A percentile compares a stretch with the other conserved stretches of the same genome.
These are phyloP conservation scores for Agrilus biguttatus DNA, from an alignment of 2,888 invertebrate species.

Conservation along the genomic window DNA sequence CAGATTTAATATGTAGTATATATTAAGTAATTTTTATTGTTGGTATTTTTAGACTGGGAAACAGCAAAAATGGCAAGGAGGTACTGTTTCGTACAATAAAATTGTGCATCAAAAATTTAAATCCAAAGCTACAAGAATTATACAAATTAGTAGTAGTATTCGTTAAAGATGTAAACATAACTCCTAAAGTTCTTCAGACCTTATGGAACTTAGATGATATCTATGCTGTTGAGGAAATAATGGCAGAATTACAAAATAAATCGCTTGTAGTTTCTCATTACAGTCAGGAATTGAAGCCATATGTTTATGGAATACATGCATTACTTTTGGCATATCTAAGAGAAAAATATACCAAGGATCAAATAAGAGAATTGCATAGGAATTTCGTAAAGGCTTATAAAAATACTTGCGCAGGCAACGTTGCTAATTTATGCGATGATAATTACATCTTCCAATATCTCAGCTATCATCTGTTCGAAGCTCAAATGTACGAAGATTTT, in stretches of 20 bases:
- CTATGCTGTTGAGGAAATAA: slow-evolving; percentile 48
- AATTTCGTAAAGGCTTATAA: slow-evolving; percentile 45
- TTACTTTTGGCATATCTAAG: slow-evolving; percentile 49
- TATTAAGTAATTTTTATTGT: slow-evolving; percentile 31
- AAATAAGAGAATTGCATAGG: slow-evolving; percentile 38
- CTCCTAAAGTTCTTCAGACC: slow-evolving; percentile 27
- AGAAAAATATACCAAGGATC: slow-evolving; percentile 29
- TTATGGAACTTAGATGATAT: slow-evolving; percentile 33
- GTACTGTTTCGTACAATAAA: slow-evolving; percentile 37
- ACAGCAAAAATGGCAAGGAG: not conserved
- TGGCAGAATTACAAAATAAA: slow-evolving; percentile 49
- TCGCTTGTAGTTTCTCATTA: slow-evolving; percentile 50
- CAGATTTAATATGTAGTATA: too few species aligned
- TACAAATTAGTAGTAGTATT: slow-evolving; percentile 52
- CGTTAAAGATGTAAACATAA: slow-evolving; percentile 49
- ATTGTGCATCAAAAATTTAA: slow-evolving; percentile 46
- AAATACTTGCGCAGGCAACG: slow-evolving; percentile 33
- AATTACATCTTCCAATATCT: slow-evolving; percentile 60
- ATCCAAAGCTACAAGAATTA: slow-evolving; percentile 31
- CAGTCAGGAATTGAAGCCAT: slow-evolving; percentile 42
- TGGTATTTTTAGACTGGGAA: slow-evolving; percentile 29
- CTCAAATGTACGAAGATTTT: slow-evolving; percentile 40
- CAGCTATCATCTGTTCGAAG: slow-evolving; percentile 52
- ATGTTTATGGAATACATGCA: slow-evolving; percentile 58
- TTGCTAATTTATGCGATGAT: slow-evolving; percentile 48